phyloP scores from a whole-genome alignment of 1,140 invertebrate genomes.

The Centruroides sculpturatus region DNA sequence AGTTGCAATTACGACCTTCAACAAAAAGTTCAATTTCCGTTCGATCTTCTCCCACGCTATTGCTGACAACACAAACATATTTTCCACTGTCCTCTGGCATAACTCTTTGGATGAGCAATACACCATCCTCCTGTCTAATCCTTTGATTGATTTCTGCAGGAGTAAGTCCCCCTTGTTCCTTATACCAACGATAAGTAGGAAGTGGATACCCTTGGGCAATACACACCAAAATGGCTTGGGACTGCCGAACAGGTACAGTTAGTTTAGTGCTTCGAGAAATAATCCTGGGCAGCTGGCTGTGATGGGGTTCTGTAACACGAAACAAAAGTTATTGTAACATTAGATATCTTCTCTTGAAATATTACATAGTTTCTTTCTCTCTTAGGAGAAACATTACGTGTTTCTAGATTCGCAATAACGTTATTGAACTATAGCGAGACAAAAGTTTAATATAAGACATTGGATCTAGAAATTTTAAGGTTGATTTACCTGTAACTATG shows the following conservation, averaged over 20 bases:
- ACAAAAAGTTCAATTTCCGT: slow-evolving; percentile 18
- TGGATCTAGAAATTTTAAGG: neutral
- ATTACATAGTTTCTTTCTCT: neutral
- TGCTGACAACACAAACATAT: slow-evolving; percentile 21
- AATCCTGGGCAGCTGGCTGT: slow-evolving; percentile 13
- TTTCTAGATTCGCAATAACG: too few species aligned
- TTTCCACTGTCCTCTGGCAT: slow-evolving; percentile 14
- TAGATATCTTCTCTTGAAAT: too few species aligned
- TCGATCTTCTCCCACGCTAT: slow-evolving; percentile 20
- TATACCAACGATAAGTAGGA: slow-evolving; percentile 46
- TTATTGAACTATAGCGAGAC: too few species aligned
- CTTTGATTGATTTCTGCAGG: too few species aligned
- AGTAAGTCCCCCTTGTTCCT: neutral
- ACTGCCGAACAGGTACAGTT: neutral
- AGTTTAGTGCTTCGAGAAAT: slow-evolving; percentile 1
- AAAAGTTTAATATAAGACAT: too few species aligned
- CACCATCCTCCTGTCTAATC: slow-evolving; percentile 11
- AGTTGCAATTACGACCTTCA: slow-evolving; percentile 7
- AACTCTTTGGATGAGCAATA: slow-evolving; percentile 15
- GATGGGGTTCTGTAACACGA: slow-evolving; percentile 4
- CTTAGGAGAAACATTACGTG: neutral
- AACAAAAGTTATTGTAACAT: neutral
- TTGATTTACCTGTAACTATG: slow-evolving; percentile 9
- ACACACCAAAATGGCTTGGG: slow-evolving; percentile 42
- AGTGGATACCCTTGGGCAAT: slow-evolving; percentile 57